Evolutionary conservation across 2,888 invertebrate species (phyloP).

Genomic region (Stratiomys singularior): DNA sequence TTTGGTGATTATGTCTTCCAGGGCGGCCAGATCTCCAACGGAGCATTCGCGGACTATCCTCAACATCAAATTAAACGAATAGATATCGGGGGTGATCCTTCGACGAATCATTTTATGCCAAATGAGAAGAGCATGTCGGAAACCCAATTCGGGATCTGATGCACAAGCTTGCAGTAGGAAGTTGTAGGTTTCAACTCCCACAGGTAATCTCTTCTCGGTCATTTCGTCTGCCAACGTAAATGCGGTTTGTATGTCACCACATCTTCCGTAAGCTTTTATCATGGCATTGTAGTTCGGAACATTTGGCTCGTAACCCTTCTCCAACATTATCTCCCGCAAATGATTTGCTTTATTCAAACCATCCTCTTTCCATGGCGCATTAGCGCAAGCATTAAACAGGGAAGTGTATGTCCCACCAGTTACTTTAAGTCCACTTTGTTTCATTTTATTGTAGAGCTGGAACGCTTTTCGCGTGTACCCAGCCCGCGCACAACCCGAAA

Average conservation of each 20-base stretch:
- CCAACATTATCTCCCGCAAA: slow-evolving; percentile 75
- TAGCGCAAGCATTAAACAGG: slow-evolving; percentile 89
- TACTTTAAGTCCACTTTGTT: slow-evolving; percentile 74
- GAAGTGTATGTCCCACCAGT: slow-evolving; percentile 83
- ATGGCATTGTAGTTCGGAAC: slow-evolving; percentile 84
- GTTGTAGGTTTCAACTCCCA: slow-evolving; percentile 77
- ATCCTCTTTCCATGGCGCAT: slow-evolving; percentile 75
- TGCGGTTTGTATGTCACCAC: slow-evolving; percentile 80
- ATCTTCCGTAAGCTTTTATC: slow-evolving; percentile 91
- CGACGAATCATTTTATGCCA: slow-evolving; percentile 83
- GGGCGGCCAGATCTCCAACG: slow-evolving; percentile 73
- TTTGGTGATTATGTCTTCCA: slow-evolving; percentile 68
- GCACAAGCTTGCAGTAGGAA: slow-evolving; percentile 88
- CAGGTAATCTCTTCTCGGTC: slow-evolving; percentile 70
- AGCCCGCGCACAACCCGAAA: slow-evolving; percentile 82
- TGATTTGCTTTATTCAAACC: slow-evolving; percentile 76
- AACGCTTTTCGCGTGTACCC: slow-evolving; percentile 91
- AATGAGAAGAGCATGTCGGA: slow-evolving; percentile 82
- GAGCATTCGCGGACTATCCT: slow-evolving; percentile 84
- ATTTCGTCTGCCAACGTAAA: slow-evolving; percentile 89
- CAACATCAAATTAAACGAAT: slow-evolving; percentile 83
- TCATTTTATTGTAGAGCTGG: slow-evolving; percentile 84
- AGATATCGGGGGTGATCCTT: slow-evolving; percentile 75
- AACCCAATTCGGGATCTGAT: slow-evolving; percentile 80
- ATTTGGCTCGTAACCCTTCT: slow-evolving; percentile 77